A percentile compares a stretch with the other conserved stretches of the same genome.
Conservation (phyloP, 2,797 vertebrate genomes). For the Molothrus aeneus region DNA sequence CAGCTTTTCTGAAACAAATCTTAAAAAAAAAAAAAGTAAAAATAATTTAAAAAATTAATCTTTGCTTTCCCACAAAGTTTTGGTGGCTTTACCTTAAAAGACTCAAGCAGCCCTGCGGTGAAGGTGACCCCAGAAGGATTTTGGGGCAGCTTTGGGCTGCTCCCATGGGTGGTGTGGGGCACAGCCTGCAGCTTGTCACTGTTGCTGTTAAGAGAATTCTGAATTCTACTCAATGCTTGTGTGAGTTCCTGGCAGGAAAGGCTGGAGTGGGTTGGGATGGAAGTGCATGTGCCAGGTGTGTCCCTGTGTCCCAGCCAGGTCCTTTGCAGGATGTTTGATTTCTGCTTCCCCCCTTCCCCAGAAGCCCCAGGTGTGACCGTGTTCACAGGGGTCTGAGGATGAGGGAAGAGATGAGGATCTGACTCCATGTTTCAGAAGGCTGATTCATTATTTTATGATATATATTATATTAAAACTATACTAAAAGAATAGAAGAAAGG, state of each 20-base stretch:
- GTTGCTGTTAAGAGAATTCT: not conserved
- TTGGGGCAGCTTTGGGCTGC: not conserved
- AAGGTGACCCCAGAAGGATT: not conserved
- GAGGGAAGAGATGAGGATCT: too few relatives aligned
- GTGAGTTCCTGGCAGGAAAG: not conserved
- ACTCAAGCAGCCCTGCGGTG: accelerated
- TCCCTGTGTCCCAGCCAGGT: not conserved
- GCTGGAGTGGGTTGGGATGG: not conserved
- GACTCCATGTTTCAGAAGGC: too few relatives aligned
- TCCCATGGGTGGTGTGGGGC: not conserved
- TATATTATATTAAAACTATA: too few relatives aligned
- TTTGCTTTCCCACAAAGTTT: not conserved
- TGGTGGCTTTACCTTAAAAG: not conserved
- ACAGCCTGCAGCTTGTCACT: not conserved
- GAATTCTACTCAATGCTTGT: accelerated
- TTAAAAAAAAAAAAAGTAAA: not conserved
- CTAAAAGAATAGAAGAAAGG: too few relatives aligned
- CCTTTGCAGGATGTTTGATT: not conserved
- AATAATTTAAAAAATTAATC: not conserved
- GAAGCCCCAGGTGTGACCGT: not conserved
- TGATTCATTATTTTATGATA: too few relatives aligned
- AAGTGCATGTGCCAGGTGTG: accelerated
- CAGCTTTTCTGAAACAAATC: constrained; percentile 59
- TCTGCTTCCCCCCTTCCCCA: not conserved
- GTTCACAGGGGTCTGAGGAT: too few relatives aligned